These are phyloP conservation scores for Papilio demoleus DNA, from an alignment of 2,888 invertebrate genomes.

Conservation along the genomic window DNA sequence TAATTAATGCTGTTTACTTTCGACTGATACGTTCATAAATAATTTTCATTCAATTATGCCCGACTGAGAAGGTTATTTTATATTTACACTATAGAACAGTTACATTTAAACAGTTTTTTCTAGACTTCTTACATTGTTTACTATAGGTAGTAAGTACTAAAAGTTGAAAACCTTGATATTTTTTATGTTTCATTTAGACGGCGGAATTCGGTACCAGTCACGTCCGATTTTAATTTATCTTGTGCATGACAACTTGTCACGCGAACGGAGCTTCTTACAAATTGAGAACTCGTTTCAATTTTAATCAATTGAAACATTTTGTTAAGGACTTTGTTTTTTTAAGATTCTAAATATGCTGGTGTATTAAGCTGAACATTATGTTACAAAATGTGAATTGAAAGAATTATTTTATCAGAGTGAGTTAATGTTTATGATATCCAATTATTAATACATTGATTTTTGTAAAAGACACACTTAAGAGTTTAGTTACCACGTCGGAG, in stretches of 20 bases:
- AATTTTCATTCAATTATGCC: too few relatives aligned
- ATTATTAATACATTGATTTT: not conserved
- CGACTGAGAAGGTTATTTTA: too few relatives aligned
- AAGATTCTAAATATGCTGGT: not conserved
- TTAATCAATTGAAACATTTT: constrained; percentile 15
- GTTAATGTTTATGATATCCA: not conserved
- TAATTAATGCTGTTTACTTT: too few relatives aligned
- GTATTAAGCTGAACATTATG: not conserved
- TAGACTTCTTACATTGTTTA: not conserved
- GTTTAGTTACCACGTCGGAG: not conserved
- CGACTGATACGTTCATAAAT: too few relatives aligned
- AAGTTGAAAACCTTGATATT: not conserved
- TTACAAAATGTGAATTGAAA: not conserved
- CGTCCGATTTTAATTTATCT: constrained; percentile 16
- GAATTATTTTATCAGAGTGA: not conserved
- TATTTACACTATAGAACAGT: too few relatives aligned
- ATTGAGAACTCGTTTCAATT: constrained; percentile 24
- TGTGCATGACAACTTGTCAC: constrained; percentile 23
- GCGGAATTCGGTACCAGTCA: constrained; percentile 41
- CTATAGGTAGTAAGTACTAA: not conserved
- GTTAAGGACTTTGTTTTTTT: constrained; percentile 1
- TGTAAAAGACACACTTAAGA: not conserved
- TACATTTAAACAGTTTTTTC: not conserved
- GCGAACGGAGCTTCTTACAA: constrained; percentile 20
- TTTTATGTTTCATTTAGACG: constrained; percentile 29